Evolutionary conservation across 92 coral and sea anemone genomes (phyloP).

Genomic region (Palythoa caribaeorum): DNA sequence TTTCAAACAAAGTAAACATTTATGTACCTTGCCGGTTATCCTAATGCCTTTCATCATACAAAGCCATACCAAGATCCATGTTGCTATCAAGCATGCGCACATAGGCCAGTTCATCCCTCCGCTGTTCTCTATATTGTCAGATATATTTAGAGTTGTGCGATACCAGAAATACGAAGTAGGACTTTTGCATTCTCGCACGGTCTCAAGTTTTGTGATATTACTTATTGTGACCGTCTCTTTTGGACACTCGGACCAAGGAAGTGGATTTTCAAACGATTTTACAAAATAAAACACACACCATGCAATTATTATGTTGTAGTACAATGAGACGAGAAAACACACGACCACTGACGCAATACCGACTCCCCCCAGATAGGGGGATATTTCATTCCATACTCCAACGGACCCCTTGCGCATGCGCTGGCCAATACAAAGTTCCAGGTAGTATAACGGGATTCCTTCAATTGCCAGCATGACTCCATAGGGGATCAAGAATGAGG

Average conservation of each 20-base stretch:
- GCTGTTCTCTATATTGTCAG: conserved; percentile 84
- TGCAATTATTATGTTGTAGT: conserved; percentile 95
- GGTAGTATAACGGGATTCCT: conserved; percentile 96
- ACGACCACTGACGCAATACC: conserved; percentile 96
- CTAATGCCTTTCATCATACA: conserved; percentile 98
- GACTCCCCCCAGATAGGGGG: conserved; percentile 97
- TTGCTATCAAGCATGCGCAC: conserved; percentile 86
- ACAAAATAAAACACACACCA: conserved; percentile 98
- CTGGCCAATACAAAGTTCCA: conserved; percentile 99
- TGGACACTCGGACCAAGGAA: conserved; percentile 97
- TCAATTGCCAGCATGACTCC: conserved; percentile 97
- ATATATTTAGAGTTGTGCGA: conserved; percentile 84
- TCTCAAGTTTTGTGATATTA: conserved; percentile 69
- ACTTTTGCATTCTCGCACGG: conserved; percentile 82
- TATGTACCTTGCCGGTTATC: conserved; percentile 93
- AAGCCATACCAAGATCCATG: conserved; percentile 92
- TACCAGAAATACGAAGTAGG: conserved; percentile 98
- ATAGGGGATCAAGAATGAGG: conserved; percentile 96
- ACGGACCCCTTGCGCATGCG: conserved; percentile 99
- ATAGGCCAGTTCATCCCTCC: conserved; percentile 94
- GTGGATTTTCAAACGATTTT: conserved; percentile 91
- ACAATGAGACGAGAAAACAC: conserved; percentile 92
- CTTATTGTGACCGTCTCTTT: conserved; percentile 67
- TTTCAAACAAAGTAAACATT: background rate
- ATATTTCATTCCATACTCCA: conserved; percentile 99